Conservation (phyloP, 1,140 invertebrate species). For the Dryas iulia region DNA sequence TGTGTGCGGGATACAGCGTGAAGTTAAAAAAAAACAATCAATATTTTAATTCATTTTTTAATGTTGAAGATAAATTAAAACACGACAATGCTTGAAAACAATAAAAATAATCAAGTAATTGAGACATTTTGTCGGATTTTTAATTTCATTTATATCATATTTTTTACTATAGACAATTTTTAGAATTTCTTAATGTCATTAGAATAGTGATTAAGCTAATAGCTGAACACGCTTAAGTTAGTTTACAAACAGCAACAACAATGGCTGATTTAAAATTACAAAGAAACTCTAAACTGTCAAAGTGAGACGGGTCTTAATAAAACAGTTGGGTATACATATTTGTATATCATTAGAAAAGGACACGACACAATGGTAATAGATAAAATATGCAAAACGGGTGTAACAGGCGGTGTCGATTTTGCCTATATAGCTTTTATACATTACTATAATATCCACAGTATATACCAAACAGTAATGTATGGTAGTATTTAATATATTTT, state of each 20-base stretch:
- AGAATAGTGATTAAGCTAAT: conserved; percentile 13
- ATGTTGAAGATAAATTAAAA: too few relatives aligned
- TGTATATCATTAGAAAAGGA: conserved; percentile 58
- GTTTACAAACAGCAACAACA: conserved; percentile 25
- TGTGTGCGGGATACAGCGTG: too few relatives aligned
- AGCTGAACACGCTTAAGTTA: conserved; percentile 13
- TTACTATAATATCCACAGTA: too few relatives aligned
- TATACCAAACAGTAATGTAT: too few relatives aligned
- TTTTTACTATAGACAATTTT: not conserved
- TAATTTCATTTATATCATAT: not conserved
- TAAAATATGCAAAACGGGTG: conserved; percentile 65
- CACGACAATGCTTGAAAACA: too few relatives aligned
- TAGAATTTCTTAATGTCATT: conserved; percentile 1
- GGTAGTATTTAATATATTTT: too few relatives aligned
- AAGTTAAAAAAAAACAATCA: too few relatives aligned
- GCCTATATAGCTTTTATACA: too few relatives aligned
- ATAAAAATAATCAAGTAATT: too few relatives aligned
- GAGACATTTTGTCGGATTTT: not conserved
- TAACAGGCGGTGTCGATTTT: not conserved
- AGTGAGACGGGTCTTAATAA: conserved; percentile 46
- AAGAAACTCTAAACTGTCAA: conserved; percentile 36
- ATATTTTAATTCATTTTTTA: too few relatives aligned
- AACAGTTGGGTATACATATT: conserved; percentile 44
- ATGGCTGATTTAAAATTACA: conserved; percentile 43
- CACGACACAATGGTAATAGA: conserved; percentile 55